Evolutionary conservation across 2,797 vertebrate genomes (phyloP), one percentile per base, ranked within the genome.

Genomic region (Acrocephalus scirpaceus): DNA sequence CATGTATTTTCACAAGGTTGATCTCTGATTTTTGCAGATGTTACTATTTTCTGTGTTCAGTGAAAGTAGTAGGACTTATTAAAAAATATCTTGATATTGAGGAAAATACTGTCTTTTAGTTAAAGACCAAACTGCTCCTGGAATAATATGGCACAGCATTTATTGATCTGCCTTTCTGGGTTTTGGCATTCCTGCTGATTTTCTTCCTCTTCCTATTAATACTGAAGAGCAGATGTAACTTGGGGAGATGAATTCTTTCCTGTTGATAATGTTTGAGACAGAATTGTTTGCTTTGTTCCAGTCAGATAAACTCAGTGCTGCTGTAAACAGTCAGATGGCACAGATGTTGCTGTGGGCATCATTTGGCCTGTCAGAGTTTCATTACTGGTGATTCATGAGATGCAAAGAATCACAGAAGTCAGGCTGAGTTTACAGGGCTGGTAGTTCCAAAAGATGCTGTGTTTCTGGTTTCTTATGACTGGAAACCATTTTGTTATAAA

Each of bases 261-360:
- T 77, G 50, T 82, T 93, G 77, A 67, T 78, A 48, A 64, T 70
- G 53, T 76, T 81, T 73, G 83, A 85, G 72, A 77, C n/a, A 62
- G 80, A 95, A 91, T 86, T 92, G 81, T 93, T 97, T 93, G 75
- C 81, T 91, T 91, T 83, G 81, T 96, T 96, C 89, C 94, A 94
- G 57, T 95, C 84, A 83, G 64, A 65, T 80, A 60, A 71, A 66
- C 76, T 91, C 80, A 47, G 74, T 74, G 64, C 72, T 13, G 27
- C 92, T 87, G 53, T 92, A 89, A 94, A 93, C 69, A 93, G 45
- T 89, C 89, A 95, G 65, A 84, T 94, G 78, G 84, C 86, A 83
- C 88, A 93, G 88, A 79, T 91, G 93, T 93, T 94, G 84, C 86
- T 1, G 0, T 76, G 92, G 84, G 93, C 86, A 74, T 94, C 79